phyloP scores from a whole-genome alignment of 2,797 vertebrate species.

The Eulemur mongoz region DNA sequence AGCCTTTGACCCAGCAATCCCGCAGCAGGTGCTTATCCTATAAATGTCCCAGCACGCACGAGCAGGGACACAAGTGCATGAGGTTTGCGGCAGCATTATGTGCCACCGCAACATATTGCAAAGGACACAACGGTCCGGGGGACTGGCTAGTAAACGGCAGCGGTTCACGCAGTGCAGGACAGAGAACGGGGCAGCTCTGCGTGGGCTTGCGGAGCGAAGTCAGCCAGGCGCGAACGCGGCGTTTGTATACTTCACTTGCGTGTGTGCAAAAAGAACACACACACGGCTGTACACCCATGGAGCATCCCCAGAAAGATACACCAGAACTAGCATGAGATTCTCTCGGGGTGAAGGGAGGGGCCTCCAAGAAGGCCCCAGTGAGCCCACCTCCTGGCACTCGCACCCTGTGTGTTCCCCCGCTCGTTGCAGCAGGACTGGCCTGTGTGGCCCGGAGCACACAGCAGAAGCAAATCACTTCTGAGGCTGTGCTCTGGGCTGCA shows the following conservation, averaged over 20 bases:
- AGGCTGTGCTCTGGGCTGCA: neutral
- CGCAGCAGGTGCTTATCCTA: neutral
- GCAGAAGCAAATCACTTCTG: neutral
- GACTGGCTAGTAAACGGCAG: neutral
- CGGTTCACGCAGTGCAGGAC: neutral
- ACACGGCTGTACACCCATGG: accelerated
- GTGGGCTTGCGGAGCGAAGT: neutral
- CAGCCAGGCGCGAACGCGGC: accelerated
- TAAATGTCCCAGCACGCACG: accelerated
- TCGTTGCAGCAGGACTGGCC: accelerated
- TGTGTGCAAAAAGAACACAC: too few species aligned
- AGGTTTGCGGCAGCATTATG: accelerated
- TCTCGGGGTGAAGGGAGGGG: neutral
- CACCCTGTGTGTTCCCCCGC: accelerated
- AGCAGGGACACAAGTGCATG: accelerated
- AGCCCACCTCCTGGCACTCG: neutral
- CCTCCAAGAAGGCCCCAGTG: neutral
- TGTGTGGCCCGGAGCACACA: neutral
- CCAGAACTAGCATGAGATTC: neutral
- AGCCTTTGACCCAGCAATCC: neutral
- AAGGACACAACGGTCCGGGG: neutral
- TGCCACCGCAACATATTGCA: neutral
- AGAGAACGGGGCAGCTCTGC: accelerated
- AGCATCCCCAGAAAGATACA: neutral
- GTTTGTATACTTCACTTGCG: neutral